Evolutionary conservation across 1,140 invertebrate species (phyloP).

Genomic region (Macrobrachium nipponense): DNA sequence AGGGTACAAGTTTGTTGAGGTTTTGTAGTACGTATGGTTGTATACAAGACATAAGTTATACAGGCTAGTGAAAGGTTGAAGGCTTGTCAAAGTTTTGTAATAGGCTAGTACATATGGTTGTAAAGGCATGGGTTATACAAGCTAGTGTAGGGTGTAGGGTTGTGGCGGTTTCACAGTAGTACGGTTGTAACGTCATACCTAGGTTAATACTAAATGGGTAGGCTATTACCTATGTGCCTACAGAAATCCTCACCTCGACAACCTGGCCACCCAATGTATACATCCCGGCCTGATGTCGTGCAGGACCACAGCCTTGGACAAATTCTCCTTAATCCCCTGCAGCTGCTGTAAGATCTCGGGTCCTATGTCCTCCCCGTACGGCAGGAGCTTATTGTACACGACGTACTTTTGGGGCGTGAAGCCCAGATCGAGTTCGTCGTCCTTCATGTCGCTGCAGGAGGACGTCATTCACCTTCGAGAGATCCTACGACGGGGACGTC

Average conservation of each 20-base stretch:
- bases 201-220: not conserved
- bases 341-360: constrained; percentile 73
- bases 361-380: constrained; percentile 77
- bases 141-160: too few relatives aligned
- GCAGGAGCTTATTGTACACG: constrained; percentile 76
- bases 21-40: too few relatives aligned
- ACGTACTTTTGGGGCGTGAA: constrained; percentile 74
- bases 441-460: constrained; percentile 2
- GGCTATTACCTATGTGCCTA: not conserved
- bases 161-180: too few relatives aligned
- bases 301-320: constrained; percentile 76
- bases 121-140: too few relatives aligned
- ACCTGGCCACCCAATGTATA: constrained; percentile 73
- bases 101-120: too few relatives aligned
- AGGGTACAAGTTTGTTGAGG: too few relatives aligned
- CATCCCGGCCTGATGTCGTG: constrained; percentile 78
- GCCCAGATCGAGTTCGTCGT: constrained; percentile 64
- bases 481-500: not conserved
- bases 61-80: too few relatives aligned
- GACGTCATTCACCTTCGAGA: not conserved
- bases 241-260: constrained; percentile 40
- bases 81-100: too few relatives aligned
- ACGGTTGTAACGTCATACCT: not conserved
- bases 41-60: too few relatives aligned
- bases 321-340: constrained; percentile 77